Conservation (phyloP, 2,888 invertebrate species). For the Cosmia pyralina region DNA sequence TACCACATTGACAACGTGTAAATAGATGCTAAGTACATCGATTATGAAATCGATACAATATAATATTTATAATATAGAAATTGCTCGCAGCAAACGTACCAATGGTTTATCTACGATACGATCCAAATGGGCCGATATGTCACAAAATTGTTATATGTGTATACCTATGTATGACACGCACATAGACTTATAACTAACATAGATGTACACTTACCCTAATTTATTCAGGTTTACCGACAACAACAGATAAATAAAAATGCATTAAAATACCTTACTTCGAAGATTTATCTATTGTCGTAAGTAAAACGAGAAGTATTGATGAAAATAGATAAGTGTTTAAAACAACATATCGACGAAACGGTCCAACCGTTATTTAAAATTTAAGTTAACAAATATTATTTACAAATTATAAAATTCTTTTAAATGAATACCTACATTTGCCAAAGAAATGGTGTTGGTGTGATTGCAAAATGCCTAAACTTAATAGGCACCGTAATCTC, state of each 20-base stretch:
- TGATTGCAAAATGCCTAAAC: not conserved
- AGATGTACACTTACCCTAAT: slow-evolving; percentile 34
- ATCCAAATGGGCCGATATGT: slow-evolving; percentile 22
- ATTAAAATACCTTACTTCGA: slow-evolving; percentile 1
- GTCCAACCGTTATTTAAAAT: slow-evolving; percentile 36
- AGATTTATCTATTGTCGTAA: not conserved
- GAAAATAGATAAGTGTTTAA: slow-evolving; percentile 37
- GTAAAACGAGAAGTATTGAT: slow-evolving; percentile 16
- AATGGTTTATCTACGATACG: slow-evolving; percentile 4
- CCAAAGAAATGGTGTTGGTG: slow-evolving; percentile 54
- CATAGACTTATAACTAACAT: slow-evolving; percentile 36
- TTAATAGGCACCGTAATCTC: not conserved
- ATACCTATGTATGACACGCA: slow-evolving; percentile 31
- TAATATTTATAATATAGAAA: slow-evolving; percentile 12
- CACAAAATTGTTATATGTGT: slow-evolving; percentile 3
- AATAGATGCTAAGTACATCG: slow-evolving; percentile 20
- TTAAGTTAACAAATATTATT: slow-evolving; percentile 38
- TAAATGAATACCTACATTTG: slow-evolving; percentile 30
- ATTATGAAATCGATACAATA: slow-evolving; percentile 10
- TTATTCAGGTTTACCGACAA: slow-evolving; percentile 25
- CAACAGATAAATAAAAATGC: slow-evolving; percentile 29
- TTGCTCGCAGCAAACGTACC: slow-evolving; percentile 35
- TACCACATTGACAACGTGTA: slow-evolving; percentile 5
- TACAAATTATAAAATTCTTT: slow-evolving; percentile 38
- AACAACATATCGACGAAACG: slow-evolving; percentile 44